These are phyloP conservation scores for Asarcornis scutulata DNA, from an alignment of 2,113 vertebrate genomes.

Conservation along the genomic window DNA sequence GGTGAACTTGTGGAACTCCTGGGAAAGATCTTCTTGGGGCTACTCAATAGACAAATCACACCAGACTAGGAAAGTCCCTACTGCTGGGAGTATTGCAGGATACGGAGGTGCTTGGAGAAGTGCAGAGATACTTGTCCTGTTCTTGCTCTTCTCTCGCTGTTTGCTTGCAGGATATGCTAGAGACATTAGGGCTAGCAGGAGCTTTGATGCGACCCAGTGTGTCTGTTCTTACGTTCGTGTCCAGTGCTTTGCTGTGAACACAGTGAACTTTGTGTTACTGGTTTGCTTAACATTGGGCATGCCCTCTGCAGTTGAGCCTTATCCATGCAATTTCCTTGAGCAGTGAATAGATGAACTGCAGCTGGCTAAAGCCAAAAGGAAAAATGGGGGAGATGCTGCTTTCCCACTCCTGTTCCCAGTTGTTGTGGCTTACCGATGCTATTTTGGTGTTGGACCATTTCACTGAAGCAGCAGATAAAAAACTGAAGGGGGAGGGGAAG, in stretches of 20 bases:
- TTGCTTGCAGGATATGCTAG: not conserved
- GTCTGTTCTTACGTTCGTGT: not conserved
- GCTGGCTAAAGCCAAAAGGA: slow-evolving; percentile 11
- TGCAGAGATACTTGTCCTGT: not conserved
- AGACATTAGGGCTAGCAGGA: not conserved
- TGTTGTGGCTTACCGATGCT: slow-evolving; percentile 7
- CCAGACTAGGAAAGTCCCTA: not conserved
- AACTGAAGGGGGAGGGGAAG: not conserved
- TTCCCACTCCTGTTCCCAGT: not conserved
- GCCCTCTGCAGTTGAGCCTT: not conserved
- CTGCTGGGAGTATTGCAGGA: not conserved
- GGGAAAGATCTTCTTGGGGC: not conserved
- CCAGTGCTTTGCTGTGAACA: not conserved
- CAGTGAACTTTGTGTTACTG: not conserved
- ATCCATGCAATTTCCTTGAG: not conserved
- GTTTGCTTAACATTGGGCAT: not conserved
- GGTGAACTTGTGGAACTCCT: not conserved
- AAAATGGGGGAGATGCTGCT: not conserved
- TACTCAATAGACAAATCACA: not conserved
- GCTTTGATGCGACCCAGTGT: not conserved
- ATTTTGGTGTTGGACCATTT: slow-evolving; percentile 13
- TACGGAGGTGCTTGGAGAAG: not conserved
- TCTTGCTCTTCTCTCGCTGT: not conserved
- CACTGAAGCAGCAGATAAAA: slow-evolving; percentile 34
- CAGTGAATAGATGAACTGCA: slow-evolving; percentile 24